phyloP scores from a whole-genome alignment of 2,888 invertebrate species.

The Brenthis daphne region DNA sequence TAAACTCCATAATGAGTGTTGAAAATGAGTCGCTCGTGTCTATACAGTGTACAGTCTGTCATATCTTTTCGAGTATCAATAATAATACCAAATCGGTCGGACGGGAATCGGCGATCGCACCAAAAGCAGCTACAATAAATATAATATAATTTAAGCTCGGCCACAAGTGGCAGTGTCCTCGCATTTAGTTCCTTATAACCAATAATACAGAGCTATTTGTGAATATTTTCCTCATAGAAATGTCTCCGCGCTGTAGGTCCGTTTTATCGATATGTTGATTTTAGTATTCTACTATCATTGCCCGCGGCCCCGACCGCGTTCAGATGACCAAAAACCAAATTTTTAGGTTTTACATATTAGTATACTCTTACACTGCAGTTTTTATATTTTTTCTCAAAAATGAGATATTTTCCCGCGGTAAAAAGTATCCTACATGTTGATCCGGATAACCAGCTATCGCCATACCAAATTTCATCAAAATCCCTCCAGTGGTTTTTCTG shows the following conservation, averaged over 20 bases:
- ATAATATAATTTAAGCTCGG: conserved; percentile 64
- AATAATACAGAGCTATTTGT: conserved; percentile 56
- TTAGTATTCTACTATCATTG: neutral
- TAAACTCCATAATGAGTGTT: neutral
- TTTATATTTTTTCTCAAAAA: no score
- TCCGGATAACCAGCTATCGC: no score
- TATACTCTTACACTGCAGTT: no score
- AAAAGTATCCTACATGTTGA: no score
- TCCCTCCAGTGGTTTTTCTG: no score
- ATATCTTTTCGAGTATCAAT: conserved; percentile 52
- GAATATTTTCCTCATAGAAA: conserved; percentile 51
- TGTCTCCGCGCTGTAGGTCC: conserved; percentile 47
- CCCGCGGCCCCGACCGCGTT: no score
- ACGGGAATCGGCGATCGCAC: conserved; percentile 51
- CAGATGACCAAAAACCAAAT: no score
- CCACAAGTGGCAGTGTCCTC: conserved; percentile 61
- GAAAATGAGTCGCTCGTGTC: conserved; percentile 18
- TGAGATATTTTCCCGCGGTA: no score
- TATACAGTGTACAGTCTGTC: conserved; percentile 35
- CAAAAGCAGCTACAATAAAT: conserved; percentile 68
- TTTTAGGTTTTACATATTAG: no score
- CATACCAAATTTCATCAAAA: no score
- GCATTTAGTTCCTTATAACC: conserved; percentile 68
- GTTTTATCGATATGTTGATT: neutral
- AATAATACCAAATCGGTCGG: conserved; percentile 55